Percentiles rank a stretch among this genome's conserved stretches.
Conservation (phyloP, 2,797 vertebrate genomes). For the Xenopus petersii region DNA sequence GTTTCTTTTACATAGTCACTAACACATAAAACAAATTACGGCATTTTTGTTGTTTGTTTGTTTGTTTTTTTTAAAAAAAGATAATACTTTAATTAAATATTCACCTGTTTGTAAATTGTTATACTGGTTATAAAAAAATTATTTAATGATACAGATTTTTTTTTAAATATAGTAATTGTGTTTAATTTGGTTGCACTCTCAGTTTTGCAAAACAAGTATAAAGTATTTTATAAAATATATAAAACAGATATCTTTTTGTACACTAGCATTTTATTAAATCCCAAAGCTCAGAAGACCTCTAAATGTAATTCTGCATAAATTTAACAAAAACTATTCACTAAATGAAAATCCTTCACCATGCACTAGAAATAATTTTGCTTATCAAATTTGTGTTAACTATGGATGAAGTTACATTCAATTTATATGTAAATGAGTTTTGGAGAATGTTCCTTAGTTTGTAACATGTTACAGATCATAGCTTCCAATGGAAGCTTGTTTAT, state of each 20-base stretch:
- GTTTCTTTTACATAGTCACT: too few species aligned
- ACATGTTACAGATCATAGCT: slow-evolving; percentile 46
- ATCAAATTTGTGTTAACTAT: slow-evolving; percentile 50
- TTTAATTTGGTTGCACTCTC: neutral
- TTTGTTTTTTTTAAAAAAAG: too few species aligned
- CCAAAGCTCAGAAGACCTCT: slow-evolving; percentile 33
- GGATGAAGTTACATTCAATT: slow-evolving; percentile 49
- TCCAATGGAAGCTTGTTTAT: neutral
- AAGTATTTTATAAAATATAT: neutral
- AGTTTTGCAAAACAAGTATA: slow-evolving; percentile 14
- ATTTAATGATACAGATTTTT: too few species aligned
- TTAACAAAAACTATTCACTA: slow-evolving; percentile 37
- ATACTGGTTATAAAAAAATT: too few species aligned
- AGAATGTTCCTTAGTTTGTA: slow-evolving; percentile 41
- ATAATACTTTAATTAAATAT: too few species aligned
- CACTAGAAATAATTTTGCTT: slow-evolving; percentile 41
- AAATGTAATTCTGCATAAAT: slow-evolving; percentile 41
- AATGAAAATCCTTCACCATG: slow-evolving; percentile 46
- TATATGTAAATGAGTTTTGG: slow-evolving; percentile 47
- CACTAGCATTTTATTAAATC: slow-evolving; percentile 20
- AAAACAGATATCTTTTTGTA: slow-evolving; percentile 26
- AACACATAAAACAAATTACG: too few species aligned
- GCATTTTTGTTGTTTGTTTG: too few species aligned
- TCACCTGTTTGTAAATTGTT: too few species aligned
- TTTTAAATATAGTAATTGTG: too few species aligned